These are phyloP conservation scores for Tragelaphus scriptus DNA, from an alignment of 2,113 vertebrate genomes.

Conservation along the genomic window DNA sequence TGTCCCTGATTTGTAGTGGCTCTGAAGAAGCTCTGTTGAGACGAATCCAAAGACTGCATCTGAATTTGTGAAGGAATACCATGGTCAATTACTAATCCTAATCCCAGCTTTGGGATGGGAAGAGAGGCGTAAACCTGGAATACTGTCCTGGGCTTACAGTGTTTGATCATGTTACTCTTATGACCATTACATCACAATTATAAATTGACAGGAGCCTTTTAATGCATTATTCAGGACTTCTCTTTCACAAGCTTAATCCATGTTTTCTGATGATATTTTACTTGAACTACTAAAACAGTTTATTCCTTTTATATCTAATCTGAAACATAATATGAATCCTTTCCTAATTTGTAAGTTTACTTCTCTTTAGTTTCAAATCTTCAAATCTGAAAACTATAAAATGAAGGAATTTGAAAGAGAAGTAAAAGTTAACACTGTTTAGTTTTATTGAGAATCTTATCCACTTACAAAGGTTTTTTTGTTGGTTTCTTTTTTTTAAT, in stretches of 20 bases:
- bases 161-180: background rate
- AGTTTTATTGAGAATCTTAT: background rate
- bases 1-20: background rate
- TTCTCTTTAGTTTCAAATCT: constrained; percentile 34
- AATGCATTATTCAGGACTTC: background rate
- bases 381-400: background rate
- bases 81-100: background rate
- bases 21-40: background rate
- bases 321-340: background rate
- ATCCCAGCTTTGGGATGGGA: background rate
- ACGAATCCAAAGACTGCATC: background rate
- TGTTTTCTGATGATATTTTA: background rate
- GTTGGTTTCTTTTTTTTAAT: background rate
- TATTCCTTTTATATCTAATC: background rate
- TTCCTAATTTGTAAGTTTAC: background rate
- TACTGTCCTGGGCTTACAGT: background rate
- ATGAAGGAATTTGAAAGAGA: constrained; percentile 9
- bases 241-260: background rate
- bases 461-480: background rate
- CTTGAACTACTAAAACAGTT: background rate
- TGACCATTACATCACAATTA: background rate
- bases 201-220: background rate
- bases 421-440: background rate
- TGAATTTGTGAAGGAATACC: background rate
- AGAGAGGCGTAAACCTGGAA: background rate